Percentiles rank a stretch among this genome's conserved stretches.
Evolutionary conservation across 2,888 invertebrate species (phyloP).

Genomic region (Callinectes sapidus): DNA sequence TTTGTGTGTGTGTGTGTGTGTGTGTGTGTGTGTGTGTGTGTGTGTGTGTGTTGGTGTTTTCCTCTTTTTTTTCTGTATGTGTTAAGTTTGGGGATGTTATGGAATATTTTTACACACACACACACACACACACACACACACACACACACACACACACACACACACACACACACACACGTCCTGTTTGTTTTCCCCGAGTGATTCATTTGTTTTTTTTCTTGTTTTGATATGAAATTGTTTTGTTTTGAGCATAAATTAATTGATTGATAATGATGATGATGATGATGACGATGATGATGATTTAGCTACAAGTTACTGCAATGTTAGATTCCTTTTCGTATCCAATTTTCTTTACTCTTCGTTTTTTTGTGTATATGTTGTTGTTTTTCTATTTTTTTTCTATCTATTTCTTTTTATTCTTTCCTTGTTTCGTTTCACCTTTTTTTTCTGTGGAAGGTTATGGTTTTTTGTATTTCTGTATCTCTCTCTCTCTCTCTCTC

Average conservation of each 20-base stretch:
- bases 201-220: background rate
- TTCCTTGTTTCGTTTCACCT: background rate
- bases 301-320: background rate
- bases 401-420: background rate
- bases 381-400: background rate
- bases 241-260: background rate
- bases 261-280: background rate
- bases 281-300: background rate
- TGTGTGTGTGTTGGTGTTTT: background rate
- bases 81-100: too few relatives aligned
- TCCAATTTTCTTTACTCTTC: background rate
- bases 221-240: background rate
- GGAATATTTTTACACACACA: background rate
- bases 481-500: constrained; percentile 36
- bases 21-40: background rate
- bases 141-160: constrained; percentile 48
- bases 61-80: background rate
- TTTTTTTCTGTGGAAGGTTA: background rate
- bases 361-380: background rate
- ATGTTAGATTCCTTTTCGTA: background rate
- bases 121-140: constrained; percentile 42
- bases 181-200: background rate
- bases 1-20: background rate
- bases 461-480: background rate
- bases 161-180: constrained; percentile 46